A percentile compares a stretch with the other conserved stretches of the same genome.
phyloP scores from a whole-genome alignment of 2,113 vertebrate species.

The Hippolais icterina region DNA sequence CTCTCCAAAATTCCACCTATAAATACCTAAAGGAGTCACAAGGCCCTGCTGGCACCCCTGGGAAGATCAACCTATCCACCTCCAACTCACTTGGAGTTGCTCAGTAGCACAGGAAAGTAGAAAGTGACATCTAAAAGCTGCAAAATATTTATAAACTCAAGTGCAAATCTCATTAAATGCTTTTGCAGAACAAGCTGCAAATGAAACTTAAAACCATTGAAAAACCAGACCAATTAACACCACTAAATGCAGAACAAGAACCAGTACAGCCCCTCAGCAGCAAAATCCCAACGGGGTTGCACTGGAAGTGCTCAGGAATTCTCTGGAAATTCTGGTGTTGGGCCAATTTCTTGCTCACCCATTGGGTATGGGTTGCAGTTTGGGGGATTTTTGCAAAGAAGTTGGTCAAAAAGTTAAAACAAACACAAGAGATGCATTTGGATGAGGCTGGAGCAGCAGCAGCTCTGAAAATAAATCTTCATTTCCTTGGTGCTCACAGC shows the following conservation, averaged over 20 bases:
- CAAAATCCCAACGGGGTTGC: background rate
- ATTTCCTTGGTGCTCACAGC: background rate
- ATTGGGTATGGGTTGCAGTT: background rate
- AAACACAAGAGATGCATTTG: background rate
- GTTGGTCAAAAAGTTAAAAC: background rate
- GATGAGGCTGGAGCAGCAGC: background rate
- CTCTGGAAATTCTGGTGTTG: constrained; percentile 43
- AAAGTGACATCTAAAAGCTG: background rate
- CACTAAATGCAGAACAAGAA: background rate
- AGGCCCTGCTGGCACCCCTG: background rate
- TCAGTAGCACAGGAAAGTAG: background rate
- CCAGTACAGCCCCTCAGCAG: background rate
- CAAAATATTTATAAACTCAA: background rate
- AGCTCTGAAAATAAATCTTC: background rate
- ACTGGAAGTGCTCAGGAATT: constrained; percentile 12
- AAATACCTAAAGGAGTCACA: background rate
- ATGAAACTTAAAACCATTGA: background rate
- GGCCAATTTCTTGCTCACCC: constrained; percentile 44
- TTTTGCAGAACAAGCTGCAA: background rate
- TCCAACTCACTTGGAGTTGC: background rate
- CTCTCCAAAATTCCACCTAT: background rate
- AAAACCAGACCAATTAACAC: background rate
- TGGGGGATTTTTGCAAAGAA: constrained; percentile 57
- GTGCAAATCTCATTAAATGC: background rate
- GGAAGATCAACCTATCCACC: background rate